A percentile compares a stretch with the other conserved stretches of the same genome.
Evolutionary conservation across 2,888 invertebrate genomes (phyloP).

Genomic region (Onthophagus sagittarius): DNA sequence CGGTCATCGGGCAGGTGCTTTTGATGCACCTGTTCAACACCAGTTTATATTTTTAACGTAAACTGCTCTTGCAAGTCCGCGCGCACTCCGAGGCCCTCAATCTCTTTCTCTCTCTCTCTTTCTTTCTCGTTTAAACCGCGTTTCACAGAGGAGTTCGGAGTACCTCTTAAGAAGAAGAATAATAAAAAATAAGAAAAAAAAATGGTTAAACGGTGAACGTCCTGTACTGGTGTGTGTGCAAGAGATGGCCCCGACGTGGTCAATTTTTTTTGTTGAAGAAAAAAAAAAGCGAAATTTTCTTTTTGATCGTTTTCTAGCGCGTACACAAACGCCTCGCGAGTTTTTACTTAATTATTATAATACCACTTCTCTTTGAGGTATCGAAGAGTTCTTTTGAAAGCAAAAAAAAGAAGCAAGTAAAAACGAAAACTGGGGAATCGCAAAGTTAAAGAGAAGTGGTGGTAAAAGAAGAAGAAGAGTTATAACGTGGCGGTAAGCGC

Average conservation of each 20-base stretch:
- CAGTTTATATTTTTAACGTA: constrained; percentile 37
- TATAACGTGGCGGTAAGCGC: neutral
- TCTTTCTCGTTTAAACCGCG: neutral
- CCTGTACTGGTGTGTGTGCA: neutral
- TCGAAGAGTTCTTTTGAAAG: neutral
- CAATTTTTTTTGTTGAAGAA: neutral
- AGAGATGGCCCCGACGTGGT: neutral
- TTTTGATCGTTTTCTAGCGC: neutral
- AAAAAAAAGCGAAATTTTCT: too few relatives aligned
- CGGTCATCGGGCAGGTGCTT: constrained; percentile 33
- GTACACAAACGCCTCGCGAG: neutral
- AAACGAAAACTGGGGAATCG: neutral
- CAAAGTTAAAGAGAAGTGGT: neutral
- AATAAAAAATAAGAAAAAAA: neutral
- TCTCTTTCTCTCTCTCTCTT: neutral
- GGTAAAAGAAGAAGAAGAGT: too few relatives aligned
- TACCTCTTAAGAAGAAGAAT: neutral
- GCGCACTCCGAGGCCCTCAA: neutral
- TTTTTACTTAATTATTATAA: neutral
- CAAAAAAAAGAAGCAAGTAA: neutral
- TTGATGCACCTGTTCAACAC: constrained; percentile 36
- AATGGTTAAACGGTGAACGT: neutral
- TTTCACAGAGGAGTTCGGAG: neutral
- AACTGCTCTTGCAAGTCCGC: constrained; percentile 35
- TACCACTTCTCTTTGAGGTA: neutral